Percentiles rank a stretch among this genome's conserved stretches.
Conservation (phyloP, 92 coral and sea anemone genomes). For the Actinostola sp. region DNA sequence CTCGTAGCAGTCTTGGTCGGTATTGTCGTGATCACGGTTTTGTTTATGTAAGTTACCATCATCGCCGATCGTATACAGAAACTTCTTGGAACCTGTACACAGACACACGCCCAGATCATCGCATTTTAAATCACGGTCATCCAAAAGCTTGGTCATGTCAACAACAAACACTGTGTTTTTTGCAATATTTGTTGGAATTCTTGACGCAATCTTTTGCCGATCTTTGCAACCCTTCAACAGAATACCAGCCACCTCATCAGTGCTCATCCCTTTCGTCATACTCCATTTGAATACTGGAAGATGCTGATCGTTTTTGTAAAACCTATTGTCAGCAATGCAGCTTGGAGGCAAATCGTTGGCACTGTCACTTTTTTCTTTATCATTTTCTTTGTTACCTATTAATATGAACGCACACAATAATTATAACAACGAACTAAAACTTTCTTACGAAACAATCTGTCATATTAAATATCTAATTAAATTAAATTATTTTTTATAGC, state of each 20-base stretch:
- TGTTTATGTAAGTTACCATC: slow-evolving; percentile 25
- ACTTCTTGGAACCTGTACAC: slow-evolving; percentile 52
- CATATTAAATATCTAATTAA: no score
- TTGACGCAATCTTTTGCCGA: slow-evolving; percentile 26
- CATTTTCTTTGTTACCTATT: no score
- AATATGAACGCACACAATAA: no score
- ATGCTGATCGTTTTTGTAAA: slow-evolving; percentile 43
- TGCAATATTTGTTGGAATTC: slow-evolving; percentile 39
- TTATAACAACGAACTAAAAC: no score
- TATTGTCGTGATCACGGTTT: slow-evolving; percentile 15
- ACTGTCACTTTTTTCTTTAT: no score
- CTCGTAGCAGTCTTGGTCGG: slow-evolving; percentile 12
- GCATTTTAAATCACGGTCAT: slow-evolving; percentile 32
- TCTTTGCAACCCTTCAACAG: slow-evolving; percentile 28
- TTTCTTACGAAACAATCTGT: no score
- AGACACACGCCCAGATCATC: slow-evolving; percentile 59
- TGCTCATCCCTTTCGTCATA: slow-evolving; percentile 40
- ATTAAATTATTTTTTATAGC: no score
- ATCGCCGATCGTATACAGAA: slow-evolving; percentile 26
- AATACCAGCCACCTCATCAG: slow-evolving; percentile 46
- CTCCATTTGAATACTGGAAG: slow-evolving; percentile 60
- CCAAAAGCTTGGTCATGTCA: slow-evolving; percentile 35
- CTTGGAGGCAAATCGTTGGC: slow-evolving; percentile 38
- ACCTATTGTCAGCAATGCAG: slow-evolving; percentile 8
- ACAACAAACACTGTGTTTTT: slow-evolving; percentile 58